Evolutionary conservation across 2,113 vertebrate genomes (phyloP).

Genomic region (Phrynocephalus versicolor): DNA sequence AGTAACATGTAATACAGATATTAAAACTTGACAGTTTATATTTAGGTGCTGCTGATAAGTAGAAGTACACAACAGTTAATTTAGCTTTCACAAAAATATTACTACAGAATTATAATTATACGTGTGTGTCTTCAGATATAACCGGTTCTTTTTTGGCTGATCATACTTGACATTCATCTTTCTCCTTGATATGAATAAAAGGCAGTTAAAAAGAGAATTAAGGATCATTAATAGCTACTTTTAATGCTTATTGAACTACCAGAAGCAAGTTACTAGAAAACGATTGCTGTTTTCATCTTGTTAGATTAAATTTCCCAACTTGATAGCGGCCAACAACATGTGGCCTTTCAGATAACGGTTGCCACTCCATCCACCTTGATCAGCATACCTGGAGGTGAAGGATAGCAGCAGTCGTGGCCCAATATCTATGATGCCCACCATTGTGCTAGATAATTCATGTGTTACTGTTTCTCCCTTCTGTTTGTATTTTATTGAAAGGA

Average conservation of each 20-base stretch:
- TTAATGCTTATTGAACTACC: not conserved
- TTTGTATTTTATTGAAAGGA: not conserved
- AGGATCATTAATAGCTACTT: not conserved
- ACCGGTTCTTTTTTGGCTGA: not conserved
- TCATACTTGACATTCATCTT: not conserved
- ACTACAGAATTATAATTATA: not conserved
- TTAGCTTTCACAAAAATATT: not conserved
- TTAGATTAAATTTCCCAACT: not conserved
- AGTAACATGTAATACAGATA: not conserved
- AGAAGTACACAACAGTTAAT: not conserved
- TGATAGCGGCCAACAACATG: not conserved
- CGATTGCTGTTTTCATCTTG: not conserved
- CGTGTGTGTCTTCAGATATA: not conserved
- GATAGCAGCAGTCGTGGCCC: not conserved
- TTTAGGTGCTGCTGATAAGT: not conserved
- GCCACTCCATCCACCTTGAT: not conserved
- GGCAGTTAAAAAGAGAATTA: not conserved
- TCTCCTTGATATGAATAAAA: not conserved
- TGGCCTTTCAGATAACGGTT: not conserved
- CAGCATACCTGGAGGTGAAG: not conserved
- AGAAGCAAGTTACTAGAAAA: not conserved
- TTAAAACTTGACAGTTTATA: not conserved
- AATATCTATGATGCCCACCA: too few relatives aligned
- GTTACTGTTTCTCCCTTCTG: not conserved
- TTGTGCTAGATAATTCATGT: too few relatives aligned